A percentile compares a stretch with the other conserved stretches of the same genome.
Conservation (phyloP, 2,888 invertebrate genomes). For the Andrena minutula region DNA sequence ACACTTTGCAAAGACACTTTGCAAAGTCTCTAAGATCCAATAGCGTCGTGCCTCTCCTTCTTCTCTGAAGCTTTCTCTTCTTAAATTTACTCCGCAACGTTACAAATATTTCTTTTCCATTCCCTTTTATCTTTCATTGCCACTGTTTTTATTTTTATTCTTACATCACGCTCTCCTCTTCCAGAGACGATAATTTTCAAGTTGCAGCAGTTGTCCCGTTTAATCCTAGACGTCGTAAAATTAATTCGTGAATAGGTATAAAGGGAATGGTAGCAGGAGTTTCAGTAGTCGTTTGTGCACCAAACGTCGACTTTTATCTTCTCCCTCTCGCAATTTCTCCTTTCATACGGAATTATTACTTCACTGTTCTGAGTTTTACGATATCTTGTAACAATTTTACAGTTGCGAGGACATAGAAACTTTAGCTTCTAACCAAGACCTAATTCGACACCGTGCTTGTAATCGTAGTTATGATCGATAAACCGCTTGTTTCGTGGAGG, state of each 20-base stretch:
- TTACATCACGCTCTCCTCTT: too few relatives aligned
- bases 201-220: not conserved
- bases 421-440: too few relatives aligned
- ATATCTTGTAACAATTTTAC: too few relatives aligned
- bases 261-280: not conserved
- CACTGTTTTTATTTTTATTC: too few relatives aligned
- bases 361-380: not conserved
- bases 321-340: not conserved
- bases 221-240: not conserved
- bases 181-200: not conserved
- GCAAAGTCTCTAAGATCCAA: slow-evolving; percentile 8
- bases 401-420: too few relatives aligned
- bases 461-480: too few relatives aligned
- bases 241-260: not conserved
- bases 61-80: slow-evolving; percentile 2
- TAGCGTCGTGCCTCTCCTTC: not conserved
- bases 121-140: not conserved
- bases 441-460: too few relatives aligned
- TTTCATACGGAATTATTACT: not conserved
- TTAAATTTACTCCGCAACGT: not conserved
- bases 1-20: slow-evolving; percentile 32
- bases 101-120: not conserved
- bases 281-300: not conserved
- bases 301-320: not conserved
- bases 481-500: not conserved